A percentile compares a stretch with the other conserved stretches of the same genome.
Conservation (phyloP, 2,113 vertebrate genomes). For the Mormoops blainvillei region DNA sequence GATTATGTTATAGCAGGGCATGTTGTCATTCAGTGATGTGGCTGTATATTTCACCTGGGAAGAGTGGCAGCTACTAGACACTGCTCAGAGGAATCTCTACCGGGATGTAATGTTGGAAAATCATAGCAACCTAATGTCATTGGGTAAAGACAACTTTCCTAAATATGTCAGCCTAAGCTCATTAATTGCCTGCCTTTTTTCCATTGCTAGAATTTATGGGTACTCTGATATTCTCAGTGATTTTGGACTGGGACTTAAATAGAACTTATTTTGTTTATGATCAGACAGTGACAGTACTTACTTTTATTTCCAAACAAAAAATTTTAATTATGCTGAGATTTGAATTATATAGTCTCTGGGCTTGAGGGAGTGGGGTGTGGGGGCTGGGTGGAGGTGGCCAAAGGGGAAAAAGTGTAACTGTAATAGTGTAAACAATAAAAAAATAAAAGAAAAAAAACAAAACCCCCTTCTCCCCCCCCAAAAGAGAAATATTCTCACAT, state of each 20-base stretch:
- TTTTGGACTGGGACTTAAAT: background rate
- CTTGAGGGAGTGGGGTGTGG: too few species aligned
- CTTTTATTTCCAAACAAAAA: background rate
- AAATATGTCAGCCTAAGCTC: background rate
- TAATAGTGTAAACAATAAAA: too few species aligned
- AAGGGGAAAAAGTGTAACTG: too few species aligned
- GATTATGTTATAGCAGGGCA: background rate
- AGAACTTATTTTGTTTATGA: background rate
- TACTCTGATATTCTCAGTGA: background rate
- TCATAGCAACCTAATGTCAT: background rate
- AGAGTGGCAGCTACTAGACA: background rate
- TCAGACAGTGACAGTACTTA: background rate
- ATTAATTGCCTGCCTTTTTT: background rate
- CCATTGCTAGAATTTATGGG: background rate
- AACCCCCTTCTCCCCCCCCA: too few species aligned
- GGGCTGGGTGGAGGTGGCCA: too few species aligned
- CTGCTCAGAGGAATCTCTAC: slow-evolving; percentile 25
- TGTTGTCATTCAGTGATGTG: slow-evolving; percentile 18
- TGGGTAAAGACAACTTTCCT: background rate
- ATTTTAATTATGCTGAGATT: background rate
- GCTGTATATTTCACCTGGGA: slow-evolving; percentile 14
- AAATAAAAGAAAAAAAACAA: too few species aligned
- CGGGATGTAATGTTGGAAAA: slow-evolving; percentile 24
- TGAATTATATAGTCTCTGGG: background rate
- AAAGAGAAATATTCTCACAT: too few species aligned